Base-by-base conservation (phyloP, 1,140 invertebrate genomes). In the Scaptomyza montana region DNA sequence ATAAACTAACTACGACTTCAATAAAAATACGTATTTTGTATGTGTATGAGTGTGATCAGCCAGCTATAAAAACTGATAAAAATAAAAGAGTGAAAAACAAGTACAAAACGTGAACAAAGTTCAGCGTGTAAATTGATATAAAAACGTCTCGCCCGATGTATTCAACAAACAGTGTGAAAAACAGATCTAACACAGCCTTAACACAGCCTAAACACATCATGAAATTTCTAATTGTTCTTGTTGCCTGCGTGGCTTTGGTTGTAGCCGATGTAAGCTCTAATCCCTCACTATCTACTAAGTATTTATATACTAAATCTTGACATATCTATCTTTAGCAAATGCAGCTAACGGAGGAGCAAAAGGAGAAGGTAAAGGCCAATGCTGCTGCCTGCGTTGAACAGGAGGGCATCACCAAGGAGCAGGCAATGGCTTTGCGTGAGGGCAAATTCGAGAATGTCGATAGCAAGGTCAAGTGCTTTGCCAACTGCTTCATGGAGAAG, bases 401-500 rank as follows among this genome's bases (percentile, higher is more conserved):
- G 73, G 84, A 89, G 45, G 84, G 85, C 9, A 54, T 89, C 30
- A 80, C 84, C 77, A 89, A 84, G 80, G 84, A 89, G 1, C 84
- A 89, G 57, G 85, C 69, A 0, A 0, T 47, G 2, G 61, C 69
- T 13, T 51, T 89, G 43, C 70, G 70, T 2, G 51, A 50, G 9
- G 84, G 85, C 21, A 78, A 74, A 0, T 89, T 89, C 9, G 77
- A 74, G 1, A 62, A 74, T 10, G 8, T 1, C 19, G 85, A 89
- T 46, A n/a, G 10, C 1, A 89, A 90, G 68, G 47, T 78, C 1
- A 89, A 89, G 47, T 89, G 85, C 60, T 89, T 89, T 25, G 68
- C 80, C 68, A 80, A 80, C 36, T 89, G 85, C n/a, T 89, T 89
- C 80, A 66, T 89, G 53, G 86, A 89, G 65, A 78, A 80, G 59